phyloP scores from a whole-genome alignment of 1,140 invertebrate species.

The Idris sp. region DNA sequence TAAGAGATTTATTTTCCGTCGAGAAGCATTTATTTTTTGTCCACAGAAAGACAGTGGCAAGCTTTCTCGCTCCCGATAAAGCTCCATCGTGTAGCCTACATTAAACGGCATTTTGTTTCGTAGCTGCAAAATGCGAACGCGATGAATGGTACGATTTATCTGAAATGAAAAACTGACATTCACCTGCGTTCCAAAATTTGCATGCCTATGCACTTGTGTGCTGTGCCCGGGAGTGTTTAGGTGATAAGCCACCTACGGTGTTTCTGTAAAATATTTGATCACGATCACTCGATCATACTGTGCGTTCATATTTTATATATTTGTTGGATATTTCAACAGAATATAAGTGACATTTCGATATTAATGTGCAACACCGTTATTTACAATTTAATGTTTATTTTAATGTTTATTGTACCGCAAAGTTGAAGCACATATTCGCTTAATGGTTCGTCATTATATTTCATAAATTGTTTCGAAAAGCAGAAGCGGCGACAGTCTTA shows the following conservation, averaged over 20 bases:
- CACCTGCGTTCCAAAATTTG: constrained; percentile 26
- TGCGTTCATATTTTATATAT: constrained; percentile 20
- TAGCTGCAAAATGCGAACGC: constrained; percentile 38
- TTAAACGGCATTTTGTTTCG: constrained; percentile 59
- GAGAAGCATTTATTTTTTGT: constrained; percentile 61
- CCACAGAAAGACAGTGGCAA: constrained; percentile 51
- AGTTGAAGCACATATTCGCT: constrained; percentile 30
- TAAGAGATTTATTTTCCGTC: constrained; percentile 60
- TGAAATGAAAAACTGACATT: constrained; percentile 50
- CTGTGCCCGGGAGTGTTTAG: constrained; percentile 9
- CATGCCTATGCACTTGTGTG: constrained; percentile 17
- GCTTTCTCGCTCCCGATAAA: constrained; percentile 56
- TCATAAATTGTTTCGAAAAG: constrained; percentile 54
- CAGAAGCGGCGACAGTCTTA: constrained; percentile 37
- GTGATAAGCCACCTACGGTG: constrained; percentile 22
- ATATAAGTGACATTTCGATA: constrained; percentile 7
- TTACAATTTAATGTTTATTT: constrained; percentile 28
- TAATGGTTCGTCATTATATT: constrained; percentile 47
- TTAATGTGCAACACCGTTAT: neutral
- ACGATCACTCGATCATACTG: constrained; percentile 18
- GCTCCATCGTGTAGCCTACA: constrained; percentile 54
- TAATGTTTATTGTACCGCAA: constrained; percentile 31
- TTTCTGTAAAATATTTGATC: constrained; percentile 39
- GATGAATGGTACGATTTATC: constrained; percentile 57
- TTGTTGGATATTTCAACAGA: constrained; percentile 16